Evolutionary conservation across 2,888 invertebrate species (phyloP).

Genomic region (Drosophila fungiperda): DNA sequence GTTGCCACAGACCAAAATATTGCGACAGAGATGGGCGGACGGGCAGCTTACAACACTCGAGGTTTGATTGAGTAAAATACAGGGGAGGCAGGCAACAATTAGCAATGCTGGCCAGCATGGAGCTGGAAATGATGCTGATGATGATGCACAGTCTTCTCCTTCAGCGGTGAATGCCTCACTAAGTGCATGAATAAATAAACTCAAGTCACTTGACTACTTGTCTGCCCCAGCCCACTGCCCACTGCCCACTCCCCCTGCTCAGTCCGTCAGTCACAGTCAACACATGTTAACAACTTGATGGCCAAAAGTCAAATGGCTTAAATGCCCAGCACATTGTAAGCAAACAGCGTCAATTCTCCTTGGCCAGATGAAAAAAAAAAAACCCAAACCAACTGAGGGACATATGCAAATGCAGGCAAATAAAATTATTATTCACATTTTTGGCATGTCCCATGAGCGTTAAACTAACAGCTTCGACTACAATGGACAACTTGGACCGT

Average conservation of each 20-base stretch:
- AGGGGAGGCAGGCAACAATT: slow-evolving; percentile 69
- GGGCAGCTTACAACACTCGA: slow-evolving; percentile 53
- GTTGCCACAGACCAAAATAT: slow-evolving; percentile 34
- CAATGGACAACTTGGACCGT: slow-evolving; percentile 66
- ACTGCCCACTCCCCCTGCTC: slow-evolving; percentile 4
- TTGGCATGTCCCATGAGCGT: slow-evolving; percentile 77
- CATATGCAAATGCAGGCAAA: slow-evolving; percentile 76
- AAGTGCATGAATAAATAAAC: slow-evolving; percentile 79
- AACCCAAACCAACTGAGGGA: slow-evolving; percentile 35
- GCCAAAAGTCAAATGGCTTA: slow-evolving; percentile 78
- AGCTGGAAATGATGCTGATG: slow-evolving; percentile 48
- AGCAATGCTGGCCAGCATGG: slow-evolving; percentile 56
- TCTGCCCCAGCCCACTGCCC: neutral
- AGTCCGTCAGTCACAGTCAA: slow-evolving; percentile 50
- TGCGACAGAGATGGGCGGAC: slow-evolving; percentile 26
- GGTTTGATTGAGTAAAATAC: slow-evolving; percentile 67
- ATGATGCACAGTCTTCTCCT: slow-evolving; percentile 25
- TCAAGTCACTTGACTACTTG: slow-evolving; percentile 64
- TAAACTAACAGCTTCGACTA: slow-evolving; percentile 74
- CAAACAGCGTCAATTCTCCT: slow-evolving; percentile 52
- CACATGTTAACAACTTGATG: slow-evolving; percentile 80
- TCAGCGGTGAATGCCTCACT: slow-evolving; percentile 72
- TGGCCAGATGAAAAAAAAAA: slow-evolving; percentile 4
- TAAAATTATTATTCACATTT: slow-evolving; percentile 82
- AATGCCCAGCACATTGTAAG: slow-evolving; percentile 75